These are phyloP conservation scores for Myotis lucifugus DNA, from an alignment of 2,113 vertebrate species.

Conservation along the genomic window DNA sequence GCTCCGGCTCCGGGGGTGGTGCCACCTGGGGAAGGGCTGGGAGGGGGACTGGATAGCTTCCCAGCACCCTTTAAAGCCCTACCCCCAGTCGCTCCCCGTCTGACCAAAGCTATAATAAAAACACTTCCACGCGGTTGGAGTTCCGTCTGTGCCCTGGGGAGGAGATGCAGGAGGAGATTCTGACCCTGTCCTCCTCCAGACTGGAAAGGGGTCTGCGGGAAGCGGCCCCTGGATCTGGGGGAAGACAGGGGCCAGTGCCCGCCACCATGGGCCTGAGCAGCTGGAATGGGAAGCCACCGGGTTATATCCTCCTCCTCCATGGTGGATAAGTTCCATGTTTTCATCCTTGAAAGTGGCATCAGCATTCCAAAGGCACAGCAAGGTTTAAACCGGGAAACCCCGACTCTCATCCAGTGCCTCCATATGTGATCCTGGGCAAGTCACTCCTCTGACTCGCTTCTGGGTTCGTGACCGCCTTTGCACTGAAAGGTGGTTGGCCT, in stretches of 20 bases:
- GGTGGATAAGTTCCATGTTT: background rate
- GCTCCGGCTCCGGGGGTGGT: background rate
- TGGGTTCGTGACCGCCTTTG: background rate
- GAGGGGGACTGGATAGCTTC: slow-evolving; percentile 35
- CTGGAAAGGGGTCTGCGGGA: background rate
- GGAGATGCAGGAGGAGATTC: background rate
- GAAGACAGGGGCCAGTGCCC: background rate
- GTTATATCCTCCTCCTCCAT: background rate
- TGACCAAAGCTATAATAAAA: slow-evolving; percentile 80
- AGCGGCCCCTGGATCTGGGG: background rate
- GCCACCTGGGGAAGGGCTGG: background rate
- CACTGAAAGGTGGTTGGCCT: background rate
- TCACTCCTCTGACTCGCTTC: background rate
- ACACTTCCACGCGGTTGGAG: slow-evolving; percentile 41
- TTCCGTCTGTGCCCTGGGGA: slow-evolving; percentile 43
- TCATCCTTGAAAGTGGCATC: background rate
- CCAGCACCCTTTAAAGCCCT: background rate
- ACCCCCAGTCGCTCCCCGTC: background rate
- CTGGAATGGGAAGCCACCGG: background rate
- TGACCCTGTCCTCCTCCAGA: background rate
- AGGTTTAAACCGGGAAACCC: background rate
- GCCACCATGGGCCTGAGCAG: background rate
- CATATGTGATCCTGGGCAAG: background rate
- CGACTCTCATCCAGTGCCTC: background rate
- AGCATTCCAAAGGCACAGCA: background rate